Evolutionary conservation across 2,113 vertebrate genomes (phyloP).

Genomic region (Chrysochloris asiatica): DNA sequence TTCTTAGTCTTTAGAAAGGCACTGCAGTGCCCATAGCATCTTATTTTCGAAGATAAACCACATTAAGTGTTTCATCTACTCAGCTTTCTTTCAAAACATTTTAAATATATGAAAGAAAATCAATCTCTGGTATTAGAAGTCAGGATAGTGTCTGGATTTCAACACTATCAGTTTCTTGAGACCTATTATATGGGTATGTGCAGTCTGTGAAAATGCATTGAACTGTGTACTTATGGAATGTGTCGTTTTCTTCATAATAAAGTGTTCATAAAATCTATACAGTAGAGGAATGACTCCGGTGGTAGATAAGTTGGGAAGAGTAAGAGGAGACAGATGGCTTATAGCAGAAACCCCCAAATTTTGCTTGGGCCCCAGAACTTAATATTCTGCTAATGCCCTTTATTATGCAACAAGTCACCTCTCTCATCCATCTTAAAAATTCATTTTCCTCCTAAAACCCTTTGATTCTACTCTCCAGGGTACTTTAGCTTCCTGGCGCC

Average conservation of each 20-base stretch:
- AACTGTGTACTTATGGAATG: background rate
- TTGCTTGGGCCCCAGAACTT: constrained; percentile 9
- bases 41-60: background rate
- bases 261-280: background rate
- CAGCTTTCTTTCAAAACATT: background rate
- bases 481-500: constrained; percentile 24
- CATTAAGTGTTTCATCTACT: background rate
- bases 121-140: background rate
- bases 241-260: background rate
- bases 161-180: background rate
- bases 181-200: background rate
- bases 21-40: background rate
- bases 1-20: constrained; percentile 16
- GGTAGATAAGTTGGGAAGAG: background rate
- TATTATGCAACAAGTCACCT: constrained; percentile 13
- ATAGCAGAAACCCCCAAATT: background rate
- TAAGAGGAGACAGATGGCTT: background rate
- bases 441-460: constrained; percentile 31
- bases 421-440: constrained; percentile 45
- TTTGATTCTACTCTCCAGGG: constrained; percentile 46
- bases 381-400: constrained; percentile 36
- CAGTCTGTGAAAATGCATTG: background rate
- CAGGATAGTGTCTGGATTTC: background rate
- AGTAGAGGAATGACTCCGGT: background rate
- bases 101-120: background rate